Percentiles rank a stretch among this genome's conserved stretches.
These are phyloP conservation scores for Sebastes trivittatus DNA, from an alignment of 2,797 vertebrate genomes.

Conservation along the genomic window DNA sequence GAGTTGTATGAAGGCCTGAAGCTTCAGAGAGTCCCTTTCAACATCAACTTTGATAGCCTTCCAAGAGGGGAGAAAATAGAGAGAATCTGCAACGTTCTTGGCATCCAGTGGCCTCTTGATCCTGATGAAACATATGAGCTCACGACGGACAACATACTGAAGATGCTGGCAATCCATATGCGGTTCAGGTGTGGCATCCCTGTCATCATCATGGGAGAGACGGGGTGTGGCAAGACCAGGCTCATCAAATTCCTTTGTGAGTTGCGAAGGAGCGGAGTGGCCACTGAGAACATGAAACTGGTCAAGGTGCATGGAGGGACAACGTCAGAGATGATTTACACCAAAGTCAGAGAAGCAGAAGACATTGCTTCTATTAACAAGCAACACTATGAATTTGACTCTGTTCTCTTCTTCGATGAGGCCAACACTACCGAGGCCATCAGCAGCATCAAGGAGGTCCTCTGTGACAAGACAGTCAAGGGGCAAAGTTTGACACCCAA, in stretches of 20 bases:
- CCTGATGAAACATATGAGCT: constrained; percentile 96
- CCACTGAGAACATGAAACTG: constrained; percentile 90
- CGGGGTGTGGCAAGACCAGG: constrained; percentile 95
- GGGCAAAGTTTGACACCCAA: constrained; percentile 77
- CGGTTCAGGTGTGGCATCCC: constrained; percentile 95
- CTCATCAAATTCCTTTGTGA: constrained; percentile 93
- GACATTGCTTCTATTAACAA: constrained; percentile 82
- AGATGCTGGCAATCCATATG: constrained; percentile 97
- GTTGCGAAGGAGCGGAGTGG: constrained; percentile 74
- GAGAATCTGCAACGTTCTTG: constrained; percentile 88
- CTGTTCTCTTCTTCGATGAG: constrained; percentile 95
- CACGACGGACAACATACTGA: constrained; percentile 93
- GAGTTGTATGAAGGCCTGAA: constrained; percentile 83
- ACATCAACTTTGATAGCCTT: constrained; percentile 88
- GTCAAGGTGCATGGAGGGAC: constrained; percentile 98
- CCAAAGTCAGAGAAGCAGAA: constrained; percentile 88
- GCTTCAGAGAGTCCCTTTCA: constrained; percentile 91
- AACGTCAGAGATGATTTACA: constrained; percentile 87
- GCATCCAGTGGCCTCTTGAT: constrained; percentile 88
- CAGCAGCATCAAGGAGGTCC: constrained; percentile 94
- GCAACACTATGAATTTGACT: constrained; percentile 82
- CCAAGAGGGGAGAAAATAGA: constrained; percentile 89
- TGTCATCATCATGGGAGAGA: constrained; percentile 97
- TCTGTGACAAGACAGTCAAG: constrained; percentile 89
- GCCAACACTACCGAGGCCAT: constrained; percentile 96